Percentiles rank a stretch among this genome's conserved stretches.
Conservation (phyloP, 2,888 invertebrate species). For the Cephus nigrinus region DNA sequence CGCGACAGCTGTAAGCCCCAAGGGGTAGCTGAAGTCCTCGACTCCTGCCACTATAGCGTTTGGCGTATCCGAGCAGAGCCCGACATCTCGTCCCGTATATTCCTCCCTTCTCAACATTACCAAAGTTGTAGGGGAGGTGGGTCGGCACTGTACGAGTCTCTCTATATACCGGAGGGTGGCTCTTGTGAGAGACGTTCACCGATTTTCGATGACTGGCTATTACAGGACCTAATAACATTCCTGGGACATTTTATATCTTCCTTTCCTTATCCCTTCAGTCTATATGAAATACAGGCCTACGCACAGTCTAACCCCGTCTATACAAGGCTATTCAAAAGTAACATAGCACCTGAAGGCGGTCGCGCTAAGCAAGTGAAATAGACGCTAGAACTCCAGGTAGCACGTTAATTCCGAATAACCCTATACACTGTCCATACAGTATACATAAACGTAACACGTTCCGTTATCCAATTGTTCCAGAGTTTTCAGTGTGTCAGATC, state of each 20-base stretch:
- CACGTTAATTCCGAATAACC: not conserved
- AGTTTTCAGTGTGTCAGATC: conserved; percentile 21
- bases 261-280: not conserved
- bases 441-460: not conserved
- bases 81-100: conserved; percentile 34
- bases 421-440: not conserved
- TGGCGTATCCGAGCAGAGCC: conserved; percentile 35
- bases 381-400: not conserved
- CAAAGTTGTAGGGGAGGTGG: not conserved
- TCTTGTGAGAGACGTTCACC: not conserved
- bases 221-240: not conserved
- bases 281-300: not conserved
- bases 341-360: not conserved
- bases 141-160: conserved; percentile 58
- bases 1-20: conserved; percentile 64
- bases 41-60: conserved; percentile 48
- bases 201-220: not conserved
- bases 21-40: conserved; percentile 57
- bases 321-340: not conserved
- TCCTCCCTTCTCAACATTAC: conserved; percentile 3
- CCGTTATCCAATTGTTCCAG: conserved; percentile 2
- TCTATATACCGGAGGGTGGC: conserved; percentile 13
- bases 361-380: not conserved
- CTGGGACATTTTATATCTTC: not conserved
- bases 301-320: not conserved